Base-by-base conservation (phyloP, 2,113 vertebrate species). In the Chloropsis cyanopogon region DNA sequence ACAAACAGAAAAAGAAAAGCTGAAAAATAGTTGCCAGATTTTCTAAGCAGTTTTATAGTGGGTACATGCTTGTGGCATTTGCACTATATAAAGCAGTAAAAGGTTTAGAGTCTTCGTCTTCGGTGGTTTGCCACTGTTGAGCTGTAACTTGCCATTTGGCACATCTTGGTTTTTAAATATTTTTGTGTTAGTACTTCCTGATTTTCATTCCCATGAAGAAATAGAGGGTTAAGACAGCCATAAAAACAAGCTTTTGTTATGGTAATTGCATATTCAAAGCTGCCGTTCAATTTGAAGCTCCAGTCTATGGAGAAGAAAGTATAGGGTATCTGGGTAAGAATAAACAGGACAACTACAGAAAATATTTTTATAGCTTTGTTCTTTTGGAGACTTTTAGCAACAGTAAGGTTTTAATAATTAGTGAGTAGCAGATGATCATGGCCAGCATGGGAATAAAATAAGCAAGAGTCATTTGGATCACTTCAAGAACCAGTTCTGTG, bases 171-270 rank as follows among this genome's bases (percentile, higher is more conserved):
- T 94, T 97, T 85, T 94, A 97, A 39, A 95, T 33, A 10, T 97
- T 95, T 92, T 97, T 98, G 64, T 85, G 68, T 71, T 98, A 93
- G 28, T 97, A 96, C 71, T 93, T 98, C 35, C 93, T 93, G 76
- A 98, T 98, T 81, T 98, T 98, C 17, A 91, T 68, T n/a, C 97
- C 95, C 3, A 72, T 90, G 39, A 97, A 98, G 88, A 97, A 97
- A 35, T 98, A 98, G 37, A 35, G 96, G 92, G n/a, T 98, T 98
- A 7, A 98, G 95, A 71, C 96, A 98, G 53, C 85, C 90, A 16
- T 97, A 97, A 73, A 98, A 84, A 87, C 97, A 98, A 31, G 92
- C 87, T 95, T 98, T 97, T 5, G 95, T 97, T 85, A 97, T 19
- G 0, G 72, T 7, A 17, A 97, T 18, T 63, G 84, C 93, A 0